Evolutionary conservation across 2,797 vertebrate species (phyloP), one percentile per base, ranked within the genome.

Genomic region (Ctenochaetus hawaiiensis): DNA sequence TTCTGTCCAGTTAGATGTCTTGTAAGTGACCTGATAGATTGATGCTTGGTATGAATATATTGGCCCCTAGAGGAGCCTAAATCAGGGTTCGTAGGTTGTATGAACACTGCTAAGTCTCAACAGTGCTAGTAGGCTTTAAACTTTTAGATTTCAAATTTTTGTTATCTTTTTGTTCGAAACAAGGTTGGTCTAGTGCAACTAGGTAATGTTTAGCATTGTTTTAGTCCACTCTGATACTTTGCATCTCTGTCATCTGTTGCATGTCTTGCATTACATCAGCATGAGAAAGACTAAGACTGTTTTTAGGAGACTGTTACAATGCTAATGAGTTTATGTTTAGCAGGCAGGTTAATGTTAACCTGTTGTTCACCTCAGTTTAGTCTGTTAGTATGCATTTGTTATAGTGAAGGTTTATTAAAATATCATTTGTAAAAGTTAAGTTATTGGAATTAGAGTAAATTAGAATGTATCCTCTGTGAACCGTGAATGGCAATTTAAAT

Each of bases 231-330:
- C 14, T 56, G 26, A 56, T 5, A 16, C n/a, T 30, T 8, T n/a
- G 1, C 26, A 30, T 5, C 11, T 6, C 13, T 3, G 10, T 39
- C 34, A 1, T n/a, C n/a, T n/a, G n/a, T n/a, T n/a, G n/a, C n/a
- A n/a, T n/a, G n/a, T n/a, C n/a, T n/a, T n/a, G n/a, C n/a, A n/a
- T 26, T 26, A 4, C 26, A 26, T 26, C 26, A 26, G 26, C 26
- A 26, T 26, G 26, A 26, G 26, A 26, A 26, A 26, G 26, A 26
- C 26, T 2, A 2, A 26, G 4, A 26, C 14, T 6, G 17, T 3
- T 16, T 18, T n/a, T 20, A 0, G 4, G 8, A 49, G 0, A 2
- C 18, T 63, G 6, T 23, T 4, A 44, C 20, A 44, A n/a, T 17
- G 10, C 49, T 17, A 45, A 12, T 14, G 49, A 26, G 37, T 2